These are phyloP conservation scores for Caenorhabditis sp. DNA, from an alignment of 2,888 invertebrate species.

Conservation along the genomic window DNA sequence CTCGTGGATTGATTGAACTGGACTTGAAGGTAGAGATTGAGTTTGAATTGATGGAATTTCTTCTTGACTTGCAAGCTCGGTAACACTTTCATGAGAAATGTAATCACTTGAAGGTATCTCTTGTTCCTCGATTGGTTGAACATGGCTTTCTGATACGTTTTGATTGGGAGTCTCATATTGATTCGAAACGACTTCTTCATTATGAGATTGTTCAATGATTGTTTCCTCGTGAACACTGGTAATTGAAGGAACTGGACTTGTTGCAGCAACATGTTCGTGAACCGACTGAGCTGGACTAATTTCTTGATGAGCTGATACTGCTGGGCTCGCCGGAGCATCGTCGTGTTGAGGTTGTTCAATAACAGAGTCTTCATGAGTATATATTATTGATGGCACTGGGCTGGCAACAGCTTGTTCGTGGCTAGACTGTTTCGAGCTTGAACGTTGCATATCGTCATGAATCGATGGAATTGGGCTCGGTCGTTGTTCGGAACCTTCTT, in stretches of 20 bases:
- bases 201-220: constrained; percentile 1
- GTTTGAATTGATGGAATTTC: too few species aligned
- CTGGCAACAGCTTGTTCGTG: not conserved
- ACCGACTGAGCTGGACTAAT: constrained; percentile 5
- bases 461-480: not conserved
- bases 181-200: not conserved
- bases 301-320: constrained; percentile 2
- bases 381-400: not conserved
- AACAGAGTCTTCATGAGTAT: not conserved
- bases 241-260: constrained; percentile 10
- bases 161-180: not conserved
- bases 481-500: not conserved
- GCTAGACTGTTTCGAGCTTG: not conserved
- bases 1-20: not conserved
- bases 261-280: not conserved
- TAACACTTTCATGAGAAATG: too few species aligned
- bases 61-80: too few species aligned
- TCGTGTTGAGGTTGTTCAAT: constrained; percentile 7
- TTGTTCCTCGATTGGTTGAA: not conserved
- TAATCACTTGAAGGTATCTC: too few species aligned
- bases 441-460: not conserved
- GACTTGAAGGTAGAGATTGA: not conserved
- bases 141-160: constrained; percentile 9
- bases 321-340: constrained; percentile 3
- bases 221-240: not conserved